phyloP scores from a whole-genome alignment of 2,888 invertebrate species.

The Anagyrus pseudococci region DNA sequence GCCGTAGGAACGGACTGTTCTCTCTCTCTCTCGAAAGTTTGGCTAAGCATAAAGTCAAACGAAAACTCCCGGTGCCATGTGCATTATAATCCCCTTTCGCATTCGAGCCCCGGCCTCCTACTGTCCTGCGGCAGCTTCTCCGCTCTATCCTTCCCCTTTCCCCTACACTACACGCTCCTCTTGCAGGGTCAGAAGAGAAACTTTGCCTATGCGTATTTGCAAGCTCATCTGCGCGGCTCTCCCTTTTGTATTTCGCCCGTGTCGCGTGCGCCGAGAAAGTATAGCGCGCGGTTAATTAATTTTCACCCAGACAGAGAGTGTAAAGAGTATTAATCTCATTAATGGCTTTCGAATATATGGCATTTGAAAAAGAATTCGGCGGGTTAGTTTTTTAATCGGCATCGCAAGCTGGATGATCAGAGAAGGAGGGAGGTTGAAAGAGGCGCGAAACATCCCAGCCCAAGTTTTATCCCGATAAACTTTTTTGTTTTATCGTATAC shows the following conservation, averaged over 20 bases:
- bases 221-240: background rate
- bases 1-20: constrained; percentile 22
- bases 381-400: constrained; percentile 12
- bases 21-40: constrained; percentile 41
- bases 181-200: background rate
- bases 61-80: constrained; percentile 46
- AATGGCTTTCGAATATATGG: background rate
- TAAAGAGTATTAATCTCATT: background rate
- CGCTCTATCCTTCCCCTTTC: constrained; percentile 26
- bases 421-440: no score
- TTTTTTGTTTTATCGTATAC: constrained; percentile 27
- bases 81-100: constrained; percentile 46
- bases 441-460: constrained; percentile 5
- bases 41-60: constrained; percentile 45
- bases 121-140: constrained; percentile 37
- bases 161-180: background rate
- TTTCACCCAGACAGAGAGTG: background rate
- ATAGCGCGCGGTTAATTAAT: constrained; percentile 6
- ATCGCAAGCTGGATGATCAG: no score
- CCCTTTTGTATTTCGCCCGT: background rate
- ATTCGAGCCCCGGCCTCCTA: no score
- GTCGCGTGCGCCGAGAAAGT: no score
- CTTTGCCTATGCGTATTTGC: background rate
- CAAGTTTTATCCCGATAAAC: constrained; percentile 26
- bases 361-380: constrained; percentile 1